phyloP scores from a whole-genome alignment of 2,888 invertebrate species.

The Ormyrus nitidulus region DNA sequence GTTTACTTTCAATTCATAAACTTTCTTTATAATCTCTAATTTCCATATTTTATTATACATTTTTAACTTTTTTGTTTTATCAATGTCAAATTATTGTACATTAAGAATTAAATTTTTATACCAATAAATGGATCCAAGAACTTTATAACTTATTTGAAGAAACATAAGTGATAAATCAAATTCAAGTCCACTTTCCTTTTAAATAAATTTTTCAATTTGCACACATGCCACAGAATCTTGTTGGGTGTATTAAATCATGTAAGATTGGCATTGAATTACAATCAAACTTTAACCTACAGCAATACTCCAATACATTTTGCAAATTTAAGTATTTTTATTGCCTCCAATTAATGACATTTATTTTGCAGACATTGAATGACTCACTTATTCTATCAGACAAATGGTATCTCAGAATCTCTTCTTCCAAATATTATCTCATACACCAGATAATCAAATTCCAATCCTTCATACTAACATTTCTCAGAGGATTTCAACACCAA shows the following conservation, averaged over 20 bases:
- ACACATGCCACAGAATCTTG: background rate
- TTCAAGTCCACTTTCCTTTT: background rate
- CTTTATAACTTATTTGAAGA: too few relatives aligned
- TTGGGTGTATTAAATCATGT: background rate
- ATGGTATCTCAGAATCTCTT: background rate
- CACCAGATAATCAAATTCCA: background rate
- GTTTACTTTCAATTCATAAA: too few relatives aligned
- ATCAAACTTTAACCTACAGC: constrained; percentile 7
- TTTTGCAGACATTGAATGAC: constrained; percentile 7
- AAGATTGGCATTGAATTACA: constrained; percentile 17
- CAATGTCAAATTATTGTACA: too few relatives aligned
- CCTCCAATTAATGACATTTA: constrained; percentile 24
- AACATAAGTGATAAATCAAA: background rate
- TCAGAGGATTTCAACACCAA: too few relatives aligned
- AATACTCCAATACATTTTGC: background rate
- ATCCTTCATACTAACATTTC: too few relatives aligned
- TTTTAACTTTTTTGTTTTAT: too few relatives aligned
- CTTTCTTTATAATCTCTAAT: too few relatives aligned
- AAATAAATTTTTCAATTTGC: background rate
- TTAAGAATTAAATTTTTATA: too few relatives aligned
- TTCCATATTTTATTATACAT: too few relatives aligned
- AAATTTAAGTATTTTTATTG: constrained; percentile 32
- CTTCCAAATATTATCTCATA: background rate
- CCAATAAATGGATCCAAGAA: too few relatives aligned
- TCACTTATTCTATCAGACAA: constrained; percentile 11